These are phyloP conservation scores for Scrobipalpa costella DNA, from an alignment of 2,888 invertebrate genomes.

Conservation along the genomic window DNA sequence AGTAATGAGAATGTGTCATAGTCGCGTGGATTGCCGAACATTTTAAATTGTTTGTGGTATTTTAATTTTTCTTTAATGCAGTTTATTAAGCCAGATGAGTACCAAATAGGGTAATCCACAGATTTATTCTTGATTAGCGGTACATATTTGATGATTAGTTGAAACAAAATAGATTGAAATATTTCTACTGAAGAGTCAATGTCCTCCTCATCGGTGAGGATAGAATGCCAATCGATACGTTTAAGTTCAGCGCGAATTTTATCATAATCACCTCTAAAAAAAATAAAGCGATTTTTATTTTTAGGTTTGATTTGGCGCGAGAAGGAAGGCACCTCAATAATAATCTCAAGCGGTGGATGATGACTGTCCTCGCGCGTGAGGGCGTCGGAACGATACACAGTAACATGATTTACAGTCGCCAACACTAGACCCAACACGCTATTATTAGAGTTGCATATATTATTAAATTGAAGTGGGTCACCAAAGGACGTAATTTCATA, in stretches of 20 bases:
- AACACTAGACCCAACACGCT: background rate
- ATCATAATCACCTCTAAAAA: background rate
- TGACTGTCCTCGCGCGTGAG: background rate
- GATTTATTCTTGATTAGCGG: background rate
- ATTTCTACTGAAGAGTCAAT: background rate
- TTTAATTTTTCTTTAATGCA: conserved; percentile 2
- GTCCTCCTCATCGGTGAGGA: background rate
- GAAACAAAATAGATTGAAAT: background rate
- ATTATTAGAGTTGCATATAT: background rate
- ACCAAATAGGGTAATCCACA: background rate
- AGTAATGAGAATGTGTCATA: background rate
- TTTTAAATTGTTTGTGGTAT: background rate
- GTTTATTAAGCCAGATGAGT: background rate
- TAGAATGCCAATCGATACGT: background rate
- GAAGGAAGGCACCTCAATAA: background rate
- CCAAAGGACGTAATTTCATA: background rate
- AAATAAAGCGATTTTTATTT: background rate
- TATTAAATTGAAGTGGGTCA: background rate
- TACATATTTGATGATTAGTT: background rate
- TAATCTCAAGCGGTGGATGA: background rate
- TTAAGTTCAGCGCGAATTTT: background rate
- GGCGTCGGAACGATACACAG: background rate
- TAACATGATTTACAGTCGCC: background rate
- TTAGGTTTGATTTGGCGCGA: background rate
- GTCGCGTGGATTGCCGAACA: background rate